Percentiles rank a stretch among this genome's conserved stretches.
Evolutionary conservation across 2,113 vertebrate genomes (phyloP).

Genomic region (Montifringilla adamsi): DNA sequence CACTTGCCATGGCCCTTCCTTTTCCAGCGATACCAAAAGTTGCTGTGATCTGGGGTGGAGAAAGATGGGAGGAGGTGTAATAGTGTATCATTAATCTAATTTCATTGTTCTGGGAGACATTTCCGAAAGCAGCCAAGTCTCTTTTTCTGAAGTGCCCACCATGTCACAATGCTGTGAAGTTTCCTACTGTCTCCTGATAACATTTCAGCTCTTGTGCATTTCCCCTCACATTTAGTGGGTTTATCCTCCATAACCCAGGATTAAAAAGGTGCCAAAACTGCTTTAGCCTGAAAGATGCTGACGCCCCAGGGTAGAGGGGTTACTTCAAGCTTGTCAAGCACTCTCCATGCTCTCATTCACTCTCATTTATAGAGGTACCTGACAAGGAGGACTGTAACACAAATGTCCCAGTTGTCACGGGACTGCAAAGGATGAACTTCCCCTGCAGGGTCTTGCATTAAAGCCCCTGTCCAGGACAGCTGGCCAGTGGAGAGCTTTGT

Average conservation of each 20-base stretch:
- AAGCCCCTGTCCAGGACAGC: background rate
- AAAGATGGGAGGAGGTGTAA: background rate
- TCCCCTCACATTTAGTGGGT: background rate
- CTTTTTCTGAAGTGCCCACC: background rate
- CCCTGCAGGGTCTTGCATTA: background rate
- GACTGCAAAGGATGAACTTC: background rate
- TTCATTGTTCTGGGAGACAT: background rate
- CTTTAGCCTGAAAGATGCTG: background rate
- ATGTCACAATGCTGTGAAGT: background rate
- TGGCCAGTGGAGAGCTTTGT: background rate
- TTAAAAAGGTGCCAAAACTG: background rate
- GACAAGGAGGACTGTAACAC: background rate
- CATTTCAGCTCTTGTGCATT: background rate
- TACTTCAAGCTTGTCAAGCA: background rate
- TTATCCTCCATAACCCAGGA: background rate
- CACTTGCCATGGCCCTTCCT: background rate
- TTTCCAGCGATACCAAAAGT: fast-evolving
- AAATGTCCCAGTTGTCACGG: background rate
- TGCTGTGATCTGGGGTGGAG: background rate
- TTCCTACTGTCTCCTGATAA: background rate
- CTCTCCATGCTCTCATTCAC: background rate
- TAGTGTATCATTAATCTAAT: background rate
- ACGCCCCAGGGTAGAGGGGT: background rate
- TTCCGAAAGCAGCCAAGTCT: background rate
- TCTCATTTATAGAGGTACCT: background rate